Conservation (phyloP, 2,113 vertebrate genomes). For the Piliocolobus tephrosceles region DNA sequence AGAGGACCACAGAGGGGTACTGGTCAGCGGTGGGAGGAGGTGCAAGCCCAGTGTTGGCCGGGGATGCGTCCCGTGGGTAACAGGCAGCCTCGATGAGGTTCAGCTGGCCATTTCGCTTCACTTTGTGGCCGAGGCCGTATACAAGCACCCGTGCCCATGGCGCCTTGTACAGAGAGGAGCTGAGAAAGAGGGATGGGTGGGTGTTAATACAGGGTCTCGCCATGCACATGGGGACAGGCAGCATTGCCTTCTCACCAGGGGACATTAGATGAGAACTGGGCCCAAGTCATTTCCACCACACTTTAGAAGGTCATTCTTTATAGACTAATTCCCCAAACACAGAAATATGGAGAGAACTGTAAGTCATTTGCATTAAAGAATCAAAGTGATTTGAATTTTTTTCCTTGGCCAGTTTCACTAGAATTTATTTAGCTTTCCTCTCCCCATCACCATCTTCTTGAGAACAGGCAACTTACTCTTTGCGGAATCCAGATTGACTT, state of each 20-base stretch:
- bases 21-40: slow-evolving; percentile 97
- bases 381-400: not conserved
- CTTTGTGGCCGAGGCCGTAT: slow-evolving; percentile 96
- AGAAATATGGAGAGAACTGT: not conserved
- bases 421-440: not conserved
- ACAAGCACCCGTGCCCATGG: slow-evolving; percentile 96
- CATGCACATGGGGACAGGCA: rapidly evolving
- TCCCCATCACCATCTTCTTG: not conserved
- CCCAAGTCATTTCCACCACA: not conserved
- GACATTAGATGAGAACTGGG: not conserved
- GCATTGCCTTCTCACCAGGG: not conserved
- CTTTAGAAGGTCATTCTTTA: not conserved
- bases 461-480: slow-evolving; percentile 90
- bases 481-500: slow-evolving; percentile 95
- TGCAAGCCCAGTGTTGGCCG: slow-evolving; percentile 96
- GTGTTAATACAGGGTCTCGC: not conserved
- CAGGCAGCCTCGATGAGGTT: slow-evolving; percentile 96
- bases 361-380: not conserved
- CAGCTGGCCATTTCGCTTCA: slow-evolving; percentile 94
- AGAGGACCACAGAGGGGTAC: slow-evolving; percentile 95
- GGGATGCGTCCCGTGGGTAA: slow-evolving; percentile 96
- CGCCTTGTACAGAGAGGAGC: slow-evolving; percentile 97
- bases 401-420: not conserved
- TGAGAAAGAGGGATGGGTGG: slow-evolving; percentile 60
- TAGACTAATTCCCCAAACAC: not conserved